phyloP scores from a whole-genome alignment of 2,113 vertebrate species.

The Platanista minor region DNA sequence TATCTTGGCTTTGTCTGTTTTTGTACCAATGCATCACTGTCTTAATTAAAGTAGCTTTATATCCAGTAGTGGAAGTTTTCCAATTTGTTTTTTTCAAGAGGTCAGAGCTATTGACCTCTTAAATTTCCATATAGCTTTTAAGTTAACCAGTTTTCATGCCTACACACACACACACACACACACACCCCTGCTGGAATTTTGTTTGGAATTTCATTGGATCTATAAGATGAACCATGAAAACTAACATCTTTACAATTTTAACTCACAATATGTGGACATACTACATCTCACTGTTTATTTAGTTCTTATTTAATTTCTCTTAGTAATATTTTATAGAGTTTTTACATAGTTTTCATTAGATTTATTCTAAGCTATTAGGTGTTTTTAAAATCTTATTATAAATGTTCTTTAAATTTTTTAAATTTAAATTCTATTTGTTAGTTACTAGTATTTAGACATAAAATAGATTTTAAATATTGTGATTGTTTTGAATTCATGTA shows the following conservation, averaged over 20 bases:
- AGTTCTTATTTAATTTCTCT: not conserved
- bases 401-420: not conserved
- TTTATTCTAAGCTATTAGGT: not conserved
- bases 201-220: not conserved
- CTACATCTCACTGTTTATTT: not conserved
- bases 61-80: not conserved
- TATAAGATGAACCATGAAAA: not conserved
- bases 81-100: not conserved
- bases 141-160: not conserved
- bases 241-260: not conserved
- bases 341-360: not conserved
- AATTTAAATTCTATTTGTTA: not conserved
- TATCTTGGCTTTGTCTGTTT: not conserved
- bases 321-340: not conserved
- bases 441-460: not conserved
- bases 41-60: not conserved
- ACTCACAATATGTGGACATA: not conserved
- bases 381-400: not conserved
- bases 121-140: not conserved
- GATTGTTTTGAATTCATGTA: not conserved
- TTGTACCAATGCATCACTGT: not conserved
- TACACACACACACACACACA: not conserved
- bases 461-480: not conserved
- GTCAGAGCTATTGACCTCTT: not conserved
- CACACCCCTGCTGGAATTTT: not conserved